Base-by-base conservation (phyloP, 2,888 invertebrate genomes). In the Caenorhabditis sp. region DNA sequence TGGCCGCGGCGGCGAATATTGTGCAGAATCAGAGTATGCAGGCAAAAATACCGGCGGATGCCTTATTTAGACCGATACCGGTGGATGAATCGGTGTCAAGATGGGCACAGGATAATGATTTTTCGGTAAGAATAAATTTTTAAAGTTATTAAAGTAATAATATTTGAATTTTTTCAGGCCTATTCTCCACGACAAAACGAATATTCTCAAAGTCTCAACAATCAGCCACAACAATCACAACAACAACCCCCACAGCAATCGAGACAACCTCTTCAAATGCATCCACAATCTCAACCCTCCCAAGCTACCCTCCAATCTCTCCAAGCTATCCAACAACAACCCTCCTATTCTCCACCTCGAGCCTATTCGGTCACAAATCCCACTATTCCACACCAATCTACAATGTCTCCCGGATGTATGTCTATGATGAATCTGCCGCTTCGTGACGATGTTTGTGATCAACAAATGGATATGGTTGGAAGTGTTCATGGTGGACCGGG, bases 371-470 rank as follows among this genome's bases (percentile, higher is more conserved):
- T 76, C 5, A 67, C 70, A 23, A 70, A 70, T 21, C 63, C 69
- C 7, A 56, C 72, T 12, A 54, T 49, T 54, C 66, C 61, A 21
- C 66, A 50, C 10, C 69, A 68, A 52, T 50, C 67, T 8, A 26
- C 57, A 23, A 21, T 70, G 49, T 82, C 82, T 0, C 82, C 82
- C 14, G 78, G 80, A 10, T 76, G 76, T 27, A 78, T 80, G 77
- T 76, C 76, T 8, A 70, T 82, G 63, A 78, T 79, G 73, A 82
- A 82, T 66, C 60, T 78, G 25, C 76, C 73, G 1, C 26, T 73
- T 17, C 20, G 63, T n/a, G 72, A 64, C 21, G 26, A 7, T 26
- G 17, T 36, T 58, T 53, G 36, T 12, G 52, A 60, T 27, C 67
- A 67, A 57, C 67, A 63, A n/a, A 31, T 31, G 31, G 31, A 31